These are phyloP conservation scores for Enteromius mattozi DNA, from an alignment of 2,797 vertebrate species.

Conservation along the genomic window DNA sequence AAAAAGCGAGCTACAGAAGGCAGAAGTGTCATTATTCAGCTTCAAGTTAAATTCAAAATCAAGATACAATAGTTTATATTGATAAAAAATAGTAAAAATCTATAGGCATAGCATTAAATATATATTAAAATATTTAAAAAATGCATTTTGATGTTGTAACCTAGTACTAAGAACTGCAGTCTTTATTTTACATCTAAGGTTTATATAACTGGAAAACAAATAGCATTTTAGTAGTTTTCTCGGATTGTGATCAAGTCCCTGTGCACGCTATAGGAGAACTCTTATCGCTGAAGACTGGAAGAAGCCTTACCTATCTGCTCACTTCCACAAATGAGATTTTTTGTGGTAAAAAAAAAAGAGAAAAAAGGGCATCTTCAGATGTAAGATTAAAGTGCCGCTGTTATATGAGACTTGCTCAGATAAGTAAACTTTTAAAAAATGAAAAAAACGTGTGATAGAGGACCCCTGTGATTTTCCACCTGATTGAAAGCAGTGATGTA, in stretches of 20 bases:
- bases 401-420: conserved; percentile 29
- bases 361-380: conserved; percentile 44
- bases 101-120: not conserved
- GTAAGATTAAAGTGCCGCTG: conserved; percentile 42
- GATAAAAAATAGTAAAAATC: not conserved
- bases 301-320: conserved; percentile 37
- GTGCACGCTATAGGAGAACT: conserved; percentile 34
- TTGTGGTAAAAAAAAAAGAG: not conserved
- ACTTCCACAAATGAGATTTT: conserved; percentile 42
- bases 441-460: conserved; percentile 14
- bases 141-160: not conserved
- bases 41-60: not conserved
- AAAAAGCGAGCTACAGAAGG: not conserved
- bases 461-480: conserved; percentile 38
- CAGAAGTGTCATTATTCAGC: not conserved
- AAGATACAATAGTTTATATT: not conserved
- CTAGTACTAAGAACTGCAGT: not conserved
- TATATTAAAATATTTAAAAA: not conserved
- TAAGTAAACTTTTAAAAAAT: conserved; percentile 47
- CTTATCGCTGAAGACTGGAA: conserved; percentile 48
- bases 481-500: conserved; percentile 36
- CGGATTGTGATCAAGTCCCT: conserved; percentile 23
- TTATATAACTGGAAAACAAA: conserved; percentile 56
- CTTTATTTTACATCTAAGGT: conserved; percentile 9
- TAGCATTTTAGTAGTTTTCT: conserved; percentile 1